These are phyloP conservation scores for Andrena hattorfiana DNA, from an alignment of 2,888 invertebrate species.

Conservation along the genomic window DNA sequence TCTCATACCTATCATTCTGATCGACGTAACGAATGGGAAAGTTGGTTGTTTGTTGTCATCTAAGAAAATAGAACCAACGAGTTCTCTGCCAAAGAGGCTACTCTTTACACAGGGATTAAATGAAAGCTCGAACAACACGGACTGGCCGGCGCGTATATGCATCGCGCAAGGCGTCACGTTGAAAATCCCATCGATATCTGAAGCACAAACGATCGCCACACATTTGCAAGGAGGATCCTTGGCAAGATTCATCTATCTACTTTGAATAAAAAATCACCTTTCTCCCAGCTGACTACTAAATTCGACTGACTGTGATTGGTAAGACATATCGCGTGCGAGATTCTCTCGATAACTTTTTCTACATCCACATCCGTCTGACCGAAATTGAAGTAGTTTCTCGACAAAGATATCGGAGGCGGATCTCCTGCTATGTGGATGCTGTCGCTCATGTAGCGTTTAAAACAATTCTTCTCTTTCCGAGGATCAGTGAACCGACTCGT, in stretches of 20 bases:
- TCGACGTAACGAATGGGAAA: slow-evolving; percentile 45
- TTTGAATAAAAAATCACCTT: slow-evolving; percentile 65
- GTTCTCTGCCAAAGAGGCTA: slow-evolving; percentile 52
- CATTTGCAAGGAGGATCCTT: no score
- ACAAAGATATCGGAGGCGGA: slow-evolving; percentile 77
- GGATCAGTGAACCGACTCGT: slow-evolving; percentile 16
- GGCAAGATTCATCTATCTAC: not conserved
- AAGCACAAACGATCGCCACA: not conserved
- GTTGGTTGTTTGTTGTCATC: slow-evolving; percentile 2
- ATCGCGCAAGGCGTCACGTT: slow-evolving; percentile 37
- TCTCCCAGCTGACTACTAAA: slow-evolving; percentile 74
- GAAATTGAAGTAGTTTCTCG: slow-evolving; percentile 80
- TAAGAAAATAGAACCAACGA: slow-evolving; percentile 38
- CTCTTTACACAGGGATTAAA: slow-evolving; percentile 49
- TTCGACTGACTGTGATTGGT: slow-evolving; percentile 72
- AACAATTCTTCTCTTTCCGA: slow-evolving; percentile 67
- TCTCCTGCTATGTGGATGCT: slow-evolving; percentile 54
- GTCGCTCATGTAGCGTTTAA: slow-evolving; percentile 79
- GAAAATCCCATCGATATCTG: slow-evolving; percentile 57
- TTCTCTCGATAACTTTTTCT: slow-evolving; percentile 39
- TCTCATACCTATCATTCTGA: slow-evolving; percentile 57
- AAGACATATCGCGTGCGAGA: slow-evolving; percentile 70
- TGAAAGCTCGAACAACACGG: slow-evolving; percentile 57
- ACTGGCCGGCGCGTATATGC: slow-evolving; percentile 35
- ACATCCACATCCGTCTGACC: slow-evolving; percentile 70